A percentile compares a stretch with the other conserved stretches of the same genome.
Conservation (phyloP, 2,797 vertebrate genomes). For the Esox masquinongy region DNA sequence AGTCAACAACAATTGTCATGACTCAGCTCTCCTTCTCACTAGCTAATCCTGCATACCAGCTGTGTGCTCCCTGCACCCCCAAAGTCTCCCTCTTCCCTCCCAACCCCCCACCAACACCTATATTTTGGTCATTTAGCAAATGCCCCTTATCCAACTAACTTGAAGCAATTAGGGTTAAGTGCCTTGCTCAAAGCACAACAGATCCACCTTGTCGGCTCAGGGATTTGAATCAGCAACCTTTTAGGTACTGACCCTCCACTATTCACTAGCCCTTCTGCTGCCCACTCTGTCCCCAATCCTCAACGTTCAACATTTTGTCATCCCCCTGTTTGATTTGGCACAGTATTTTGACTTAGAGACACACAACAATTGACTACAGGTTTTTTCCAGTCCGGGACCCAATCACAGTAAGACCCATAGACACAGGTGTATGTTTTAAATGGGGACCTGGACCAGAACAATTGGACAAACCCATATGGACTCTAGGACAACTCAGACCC, state of each 20-base stretch:
- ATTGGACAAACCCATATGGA: too few species aligned
- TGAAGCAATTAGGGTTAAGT: not conserved
- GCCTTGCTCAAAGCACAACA: not conserved
- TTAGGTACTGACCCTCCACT: too few species aligned
- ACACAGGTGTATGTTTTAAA: too few species aligned
- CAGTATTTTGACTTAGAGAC: not conserved
- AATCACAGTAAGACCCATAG: too few species aligned
- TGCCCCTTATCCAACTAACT: not conserved
- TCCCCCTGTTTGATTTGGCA: not conserved
- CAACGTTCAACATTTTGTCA: not conserved
- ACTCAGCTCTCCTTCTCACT: conserved; percentile 51
- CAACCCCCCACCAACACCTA: not conserved
- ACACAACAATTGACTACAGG: not conserved
- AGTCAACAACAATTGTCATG: conserved; percentile 48
- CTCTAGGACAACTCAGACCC: too few species aligned
- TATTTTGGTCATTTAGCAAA: not conserved
- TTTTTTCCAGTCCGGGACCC: too few species aligned
- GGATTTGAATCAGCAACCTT: too few species aligned
- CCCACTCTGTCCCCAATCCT: not conserved
- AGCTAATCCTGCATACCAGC: conserved; percentile 54
- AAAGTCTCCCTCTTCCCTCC: not conserved
- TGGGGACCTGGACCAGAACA: too few species aligned
- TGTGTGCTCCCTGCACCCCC: conserved; percentile 30
- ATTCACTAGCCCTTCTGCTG: too few species aligned
- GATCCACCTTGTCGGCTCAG: not conserved